Evolutionary conservation across 2,113 vertebrate genomes (phyloP).

Genomic region (Pterophyllum scalare): DNA sequence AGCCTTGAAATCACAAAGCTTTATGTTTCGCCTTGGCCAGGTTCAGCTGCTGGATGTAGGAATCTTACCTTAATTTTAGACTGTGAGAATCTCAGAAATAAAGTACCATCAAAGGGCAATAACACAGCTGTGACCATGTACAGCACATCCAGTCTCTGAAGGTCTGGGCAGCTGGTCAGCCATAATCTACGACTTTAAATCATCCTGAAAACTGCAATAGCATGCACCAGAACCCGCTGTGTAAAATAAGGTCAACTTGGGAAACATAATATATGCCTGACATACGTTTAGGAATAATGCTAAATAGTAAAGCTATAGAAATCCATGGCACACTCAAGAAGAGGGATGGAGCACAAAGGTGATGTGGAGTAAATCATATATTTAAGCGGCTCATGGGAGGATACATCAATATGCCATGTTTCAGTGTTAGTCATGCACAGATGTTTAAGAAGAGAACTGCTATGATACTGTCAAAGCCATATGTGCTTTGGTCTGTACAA

Average conservation of each 20-base stretch:
- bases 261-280: conserved; percentile 48
- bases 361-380: conserved; percentile 55
- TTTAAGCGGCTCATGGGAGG: conserved; percentile 52
- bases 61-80: conserved; percentile 25
- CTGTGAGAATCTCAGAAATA: conserved; percentile 44
- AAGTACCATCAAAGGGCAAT: conserved; percentile 40
- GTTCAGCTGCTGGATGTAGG: not conserved
- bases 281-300: conserved; percentile 50
- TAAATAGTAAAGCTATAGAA: conserved; percentile 34
- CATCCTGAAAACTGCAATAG: conserved; percentile 30
- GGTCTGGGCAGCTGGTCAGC: conserved; percentile 39
- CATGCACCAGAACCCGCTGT: conserved; percentile 44
- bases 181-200: conserved; percentile 46
- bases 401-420: conserved; percentile 62
- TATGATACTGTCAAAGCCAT: conserved; percentile 59
- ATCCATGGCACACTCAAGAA: conserved; percentile 3
- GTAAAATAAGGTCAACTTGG: conserved; percentile 48
- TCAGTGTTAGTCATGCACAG: conserved; percentile 69
- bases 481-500: conserved; percentile 66
- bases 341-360: conserved; percentile 37
- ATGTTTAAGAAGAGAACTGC: conserved; percentile 66
- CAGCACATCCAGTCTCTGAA: conserved; percentile 33
- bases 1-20: conserved; percentile 33
- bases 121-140: conserved; percentile 46
- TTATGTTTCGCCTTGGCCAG: not conserved